phyloP scores from a whole-genome alignment of 2,797 vertebrate genomes.

The Scyliorhinus canicula region DNA sequence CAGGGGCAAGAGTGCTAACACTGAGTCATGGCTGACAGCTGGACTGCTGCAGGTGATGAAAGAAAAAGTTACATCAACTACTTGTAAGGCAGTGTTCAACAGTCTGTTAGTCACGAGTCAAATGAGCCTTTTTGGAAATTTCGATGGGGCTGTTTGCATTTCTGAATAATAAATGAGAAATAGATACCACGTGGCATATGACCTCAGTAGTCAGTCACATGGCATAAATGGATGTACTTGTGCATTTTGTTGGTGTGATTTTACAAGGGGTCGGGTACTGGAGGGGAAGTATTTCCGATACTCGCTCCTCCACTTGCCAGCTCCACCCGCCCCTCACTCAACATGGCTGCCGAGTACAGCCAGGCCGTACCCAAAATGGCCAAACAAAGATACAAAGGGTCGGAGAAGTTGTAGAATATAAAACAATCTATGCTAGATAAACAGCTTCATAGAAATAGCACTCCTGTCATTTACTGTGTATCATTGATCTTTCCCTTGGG shows the following conservation, averaged over 20 bases:
- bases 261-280: no score
- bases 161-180: neutral
- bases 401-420: neutral
- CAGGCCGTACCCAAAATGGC: no score
- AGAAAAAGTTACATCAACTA: neutral
- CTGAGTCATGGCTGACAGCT: neutral
- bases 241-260: neutral
- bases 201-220: neutral
- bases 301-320: no score
- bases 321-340: no score
- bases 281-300: no score
- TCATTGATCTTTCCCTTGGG: neutral
- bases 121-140: neutral
- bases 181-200: neutral
- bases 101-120: neutral
- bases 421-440: neutral
- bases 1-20: neutral
- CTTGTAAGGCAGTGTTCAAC: neutral
- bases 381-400: neutral
- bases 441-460: neutral
- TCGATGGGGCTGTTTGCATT: neutral
- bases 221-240: neutral
- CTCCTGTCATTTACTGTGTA: neutral
- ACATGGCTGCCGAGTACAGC: no score
- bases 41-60: neutral